Evolutionary conservation across 2,888 invertebrate species (phyloP), one percentile per base, ranked within the genome.

Genomic region (Troilus luridus): DNA sequence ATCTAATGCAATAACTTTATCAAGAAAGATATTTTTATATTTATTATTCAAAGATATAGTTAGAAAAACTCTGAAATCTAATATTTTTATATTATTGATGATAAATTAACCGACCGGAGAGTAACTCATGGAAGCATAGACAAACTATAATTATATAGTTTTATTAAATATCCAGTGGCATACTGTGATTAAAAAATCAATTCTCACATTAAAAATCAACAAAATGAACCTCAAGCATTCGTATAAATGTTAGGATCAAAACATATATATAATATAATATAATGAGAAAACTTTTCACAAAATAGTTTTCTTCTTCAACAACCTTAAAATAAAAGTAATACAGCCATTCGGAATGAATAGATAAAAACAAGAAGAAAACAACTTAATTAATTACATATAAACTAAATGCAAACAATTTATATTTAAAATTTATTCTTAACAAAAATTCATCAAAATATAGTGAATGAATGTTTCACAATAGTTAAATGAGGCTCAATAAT

Each of bases 121-220:
- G 3, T 56, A 58, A 85, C n/a, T 56, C 56, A 85, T 85, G 85
- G 85, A 85, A 85, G 85, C 85, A 85, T 85, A 56, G 21, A 56
- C 56, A 85, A 54, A 85, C 56, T 58, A 56, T 85, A 85, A 85
- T 85, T 41, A 41, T 77, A 77, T 77, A 77, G 72, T 77, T 77
- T 77, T 77, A 54, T 85, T 85, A 54, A 56, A 85, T 85, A 85
- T 85, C 85, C 85, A 85, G 85, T 85, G 85, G 85, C 85, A 85
- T 85, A 85, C n/a, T n/a, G 54, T 85, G 27, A 77, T 77, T 41
- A 24, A 21, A 11, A 67, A 11, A 67, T 24, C 19, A 24, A 67
- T 67, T 24, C 24, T 67, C 10, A 64, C 0, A 67, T 24, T 10
- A 27, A 24, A 67, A 67, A 67, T 7, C 12, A 67, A 67, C 67